Evolutionary conservation across 1,140 invertebrate genomes (phyloP).

Genomic region (Pogonus chalceus): DNA sequence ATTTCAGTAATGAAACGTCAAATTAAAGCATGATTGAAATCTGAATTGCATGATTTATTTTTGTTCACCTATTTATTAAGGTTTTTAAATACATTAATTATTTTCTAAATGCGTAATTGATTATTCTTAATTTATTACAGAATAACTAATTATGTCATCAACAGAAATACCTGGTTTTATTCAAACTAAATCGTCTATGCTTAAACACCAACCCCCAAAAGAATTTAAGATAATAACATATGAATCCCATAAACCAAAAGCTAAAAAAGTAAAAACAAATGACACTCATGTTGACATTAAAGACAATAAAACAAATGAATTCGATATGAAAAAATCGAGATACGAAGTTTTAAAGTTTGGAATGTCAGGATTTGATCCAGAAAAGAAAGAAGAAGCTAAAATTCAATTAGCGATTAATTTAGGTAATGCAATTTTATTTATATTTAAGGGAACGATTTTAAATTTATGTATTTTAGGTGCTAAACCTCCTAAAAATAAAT

Average conservation of each 20-base stretch:
- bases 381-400: slow-evolving; percentile 46
- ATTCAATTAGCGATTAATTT: slow-evolving; percentile 47
- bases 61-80: no score
- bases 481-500: slow-evolving; percentile 45
- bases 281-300: slow-evolving; percentile 15
- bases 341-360: slow-evolving; percentile 56
- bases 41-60: no score
- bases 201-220: slow-evolving; percentile 34
- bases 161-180: slow-evolving; percentile 30
- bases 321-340: slow-evolving; percentile 46
- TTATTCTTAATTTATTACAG: no score
- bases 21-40: no score
- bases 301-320: slow-evolving; percentile 30
- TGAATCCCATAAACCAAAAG: slow-evolving; percentile 41
- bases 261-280: slow-evolving; percentile 19
- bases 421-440: slow-evolving; percentile 31
- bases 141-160: not conserved
- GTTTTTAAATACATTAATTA: no score
- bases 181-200: slow-evolving; percentile 42
- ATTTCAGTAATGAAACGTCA: no score
- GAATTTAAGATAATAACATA: slow-evolving; percentile 41
- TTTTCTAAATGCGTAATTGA: no score
- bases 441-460: slow-evolving; percentile 11
- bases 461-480: slow-evolving; percentile 37
- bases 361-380: slow-evolving; percentile 46